Base-by-base conservation (phyloP, 2,888 invertebrate species). In the Spialia ferax region DNA sequence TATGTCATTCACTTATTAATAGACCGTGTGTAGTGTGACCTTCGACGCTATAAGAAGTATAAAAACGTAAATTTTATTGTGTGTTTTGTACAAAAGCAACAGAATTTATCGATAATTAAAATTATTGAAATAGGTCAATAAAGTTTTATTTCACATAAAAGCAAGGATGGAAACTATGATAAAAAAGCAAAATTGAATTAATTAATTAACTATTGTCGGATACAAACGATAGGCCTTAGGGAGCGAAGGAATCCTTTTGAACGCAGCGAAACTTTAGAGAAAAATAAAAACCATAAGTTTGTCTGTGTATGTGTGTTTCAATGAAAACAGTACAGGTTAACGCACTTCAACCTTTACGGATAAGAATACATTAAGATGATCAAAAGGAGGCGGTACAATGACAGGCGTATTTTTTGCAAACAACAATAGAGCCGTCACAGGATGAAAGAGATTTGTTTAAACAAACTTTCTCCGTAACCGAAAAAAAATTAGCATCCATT, bases 401-500 rank as follows among this genome's bases (percentile, higher is more conserved):
- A 60, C 13, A 32, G 10, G 65, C 61, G 61, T 42, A 69, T 64
- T 69, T 71, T 63, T 60, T 70, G 70, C 63, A 71, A 71, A 68
- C 60, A 54, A 54, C 61, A 42, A 63, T 50, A 72, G 70, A 69
- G 59, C 72, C 71, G 73, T 75, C 74, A 71, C 75, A 70, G 66
- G 69, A 63, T 69, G 73, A 72, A 76, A 77, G 70, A 74, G 73
- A 76, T 79, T 78, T 75, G 75, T 75, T 77, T 79, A 78, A 80
- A 77, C 74, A 70, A 76, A 86, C 85, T 86, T 87, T 88, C 85
- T 79, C 86, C 78, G 42, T 29, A 54, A 42, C 50, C 45, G 52
- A 63, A 77, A 82, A 81, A 77, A 83, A 85, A 85, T 78, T 82
- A 78, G 79, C 83, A 83, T 84, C 80, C 81, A 81, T 86, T 85